Conservation (phyloP, 92 coral and sea anemone species). For the Zoanthus solanderi region DNA sequence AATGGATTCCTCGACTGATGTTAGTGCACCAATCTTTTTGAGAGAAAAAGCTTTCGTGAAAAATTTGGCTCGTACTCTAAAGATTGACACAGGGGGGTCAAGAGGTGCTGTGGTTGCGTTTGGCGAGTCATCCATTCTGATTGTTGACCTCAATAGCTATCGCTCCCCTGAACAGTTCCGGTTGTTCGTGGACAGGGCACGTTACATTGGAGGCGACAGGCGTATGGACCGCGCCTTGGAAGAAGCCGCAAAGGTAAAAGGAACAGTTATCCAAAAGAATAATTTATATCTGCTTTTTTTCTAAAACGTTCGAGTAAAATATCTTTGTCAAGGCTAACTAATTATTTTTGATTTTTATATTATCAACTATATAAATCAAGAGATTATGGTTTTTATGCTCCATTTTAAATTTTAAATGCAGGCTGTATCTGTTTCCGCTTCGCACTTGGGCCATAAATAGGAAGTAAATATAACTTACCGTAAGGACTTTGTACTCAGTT, state of each 20-base stretch:
- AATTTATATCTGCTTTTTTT: no score
- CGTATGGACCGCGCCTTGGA: slow-evolving; percentile 35
- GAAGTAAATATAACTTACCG: no score
- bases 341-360: background rate
- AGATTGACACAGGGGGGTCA: slow-evolving; percentile 34
- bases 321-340: background rate
- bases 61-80: slow-evolving; percentile 28
- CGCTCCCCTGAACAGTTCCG: slow-evolving; percentile 28
- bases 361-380: background rate
- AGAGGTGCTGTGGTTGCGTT: slow-evolving; percentile 36
- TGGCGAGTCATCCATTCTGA: slow-evolving; percentile 9
- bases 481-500: no score
- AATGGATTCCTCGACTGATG: slow-evolving; percentile 43
- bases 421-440: no score
- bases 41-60: slow-evolving; percentile 44
- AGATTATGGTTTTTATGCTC: no score
- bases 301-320: no score
- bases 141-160: slow-evolving; percentile 24
- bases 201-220: slow-evolving; percentile 29
- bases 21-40: slow-evolving; percentile 30
- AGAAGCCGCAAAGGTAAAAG: slow-evolving; percentile 33
- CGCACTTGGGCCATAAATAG: no score
- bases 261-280: background rate
- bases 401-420: no score
- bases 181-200: slow-evolving; percentile 33